Evolutionary conservation across 2,113 vertebrate species (phyloP).

Genomic region (Solenodon paradoxus): DNA sequence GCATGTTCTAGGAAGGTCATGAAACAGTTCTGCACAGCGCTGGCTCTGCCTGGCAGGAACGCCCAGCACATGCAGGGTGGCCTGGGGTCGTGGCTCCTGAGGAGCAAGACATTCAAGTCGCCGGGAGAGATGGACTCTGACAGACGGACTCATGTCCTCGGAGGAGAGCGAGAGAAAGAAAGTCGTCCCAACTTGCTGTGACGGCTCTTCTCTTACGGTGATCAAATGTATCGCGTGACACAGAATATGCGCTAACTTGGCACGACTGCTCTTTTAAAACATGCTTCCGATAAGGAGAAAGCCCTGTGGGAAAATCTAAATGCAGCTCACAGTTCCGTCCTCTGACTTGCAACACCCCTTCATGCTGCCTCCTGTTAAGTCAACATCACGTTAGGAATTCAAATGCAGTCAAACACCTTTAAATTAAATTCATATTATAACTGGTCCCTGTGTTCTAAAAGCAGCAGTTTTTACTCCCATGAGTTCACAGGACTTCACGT

Average conservation of each 20-base stretch:
- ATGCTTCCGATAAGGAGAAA: background rate
- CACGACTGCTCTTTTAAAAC: background rate
- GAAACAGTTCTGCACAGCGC: no score
- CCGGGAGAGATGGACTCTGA: no score
- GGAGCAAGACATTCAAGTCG: background rate
- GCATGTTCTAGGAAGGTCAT: background rate
- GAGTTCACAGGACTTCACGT: no score
- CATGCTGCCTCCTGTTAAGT: background rate
- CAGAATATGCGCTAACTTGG: background rate
- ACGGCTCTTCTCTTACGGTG: background rate
- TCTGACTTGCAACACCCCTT: background rate
- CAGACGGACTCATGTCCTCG: background rate
- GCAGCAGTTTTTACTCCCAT: background rate
- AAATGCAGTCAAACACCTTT: background rate
- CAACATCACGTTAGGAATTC: rapidly evolving
- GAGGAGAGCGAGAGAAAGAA: rapidly evolving
- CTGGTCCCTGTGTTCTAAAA: background rate
- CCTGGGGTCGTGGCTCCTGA: no score
- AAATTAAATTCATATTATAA: constrained; percentile 31
- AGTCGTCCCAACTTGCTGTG: background rate
- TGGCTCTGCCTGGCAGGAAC: no score
- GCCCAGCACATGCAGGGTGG: no score
- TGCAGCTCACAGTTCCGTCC: background rate
- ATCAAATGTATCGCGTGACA: background rate
- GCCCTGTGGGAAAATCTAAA: background rate